Percentiles rank a stretch among this genome's conserved stretches.
Conservation (phyloP, 2,888 invertebrate species). For the Polyploca ridens region DNA sequence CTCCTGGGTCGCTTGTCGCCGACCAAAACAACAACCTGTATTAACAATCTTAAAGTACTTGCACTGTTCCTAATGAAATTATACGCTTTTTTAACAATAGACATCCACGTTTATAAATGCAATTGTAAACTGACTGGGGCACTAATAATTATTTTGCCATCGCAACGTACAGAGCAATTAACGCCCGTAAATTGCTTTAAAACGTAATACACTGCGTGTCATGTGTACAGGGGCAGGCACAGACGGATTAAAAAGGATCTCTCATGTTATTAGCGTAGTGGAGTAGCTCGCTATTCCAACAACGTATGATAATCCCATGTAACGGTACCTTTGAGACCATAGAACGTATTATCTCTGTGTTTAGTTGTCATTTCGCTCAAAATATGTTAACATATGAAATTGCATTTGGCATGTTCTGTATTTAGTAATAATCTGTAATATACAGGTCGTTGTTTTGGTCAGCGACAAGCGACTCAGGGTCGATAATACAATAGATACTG, state of each 20-base stretch:
- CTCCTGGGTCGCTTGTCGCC: no score
- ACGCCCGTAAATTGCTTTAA: slow-evolving; percentile 52
- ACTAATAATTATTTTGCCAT: slow-evolving; percentile 4
- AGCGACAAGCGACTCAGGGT: no score
- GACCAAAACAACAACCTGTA: no score
- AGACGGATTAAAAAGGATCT: neutral
- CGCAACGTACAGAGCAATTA: slow-evolving; percentile 36
- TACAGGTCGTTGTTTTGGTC: no score
- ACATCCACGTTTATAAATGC: no score
- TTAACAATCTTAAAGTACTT: no score
- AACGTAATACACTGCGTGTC: slow-evolving; percentile 47
- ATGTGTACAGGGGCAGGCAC: slow-evolving; percentile 9
- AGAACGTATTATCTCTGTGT: neutral
- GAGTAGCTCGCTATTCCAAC: neutral
- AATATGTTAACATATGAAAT: neutral
- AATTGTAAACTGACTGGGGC: neutral
- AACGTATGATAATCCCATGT: neutral
- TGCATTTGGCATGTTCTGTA: neutral
- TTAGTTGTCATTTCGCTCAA: slow-evolving; percentile 1
- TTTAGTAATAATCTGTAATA: no score
- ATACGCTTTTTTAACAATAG: neutral
- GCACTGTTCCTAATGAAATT: no score
- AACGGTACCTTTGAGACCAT: neutral
- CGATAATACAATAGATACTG: no score
- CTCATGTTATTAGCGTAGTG: neutral